phyloP scores from a whole-genome alignment of 2,888 invertebrate genomes.

The Hylaea fasciaria region DNA sequence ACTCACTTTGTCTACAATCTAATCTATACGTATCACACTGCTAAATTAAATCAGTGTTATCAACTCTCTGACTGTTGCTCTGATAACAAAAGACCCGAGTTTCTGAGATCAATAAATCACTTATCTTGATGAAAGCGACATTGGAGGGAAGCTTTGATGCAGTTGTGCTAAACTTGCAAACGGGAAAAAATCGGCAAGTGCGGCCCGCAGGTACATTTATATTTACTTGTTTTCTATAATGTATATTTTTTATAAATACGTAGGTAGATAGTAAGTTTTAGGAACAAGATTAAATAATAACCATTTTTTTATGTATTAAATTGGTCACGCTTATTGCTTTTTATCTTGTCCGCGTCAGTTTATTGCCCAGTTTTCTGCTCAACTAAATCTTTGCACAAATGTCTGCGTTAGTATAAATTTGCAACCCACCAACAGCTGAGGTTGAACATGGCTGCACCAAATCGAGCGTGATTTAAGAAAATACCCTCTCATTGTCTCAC shows the following conservation, averaged over 20 bases:
- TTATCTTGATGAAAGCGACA: slow-evolving; percentile 63
- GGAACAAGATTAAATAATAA: too few relatives aligned
- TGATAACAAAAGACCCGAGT: slow-evolving; percentile 61
- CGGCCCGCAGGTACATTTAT: not conserved
- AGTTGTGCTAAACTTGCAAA: slow-evolving; percentile 1
- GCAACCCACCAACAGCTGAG: not conserved
- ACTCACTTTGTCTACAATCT: too few relatives aligned
- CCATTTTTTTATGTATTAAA: too few relatives aligned
- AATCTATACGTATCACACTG: slow-evolving; percentile 7
- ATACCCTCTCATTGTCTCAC: slow-evolving; percentile 62
- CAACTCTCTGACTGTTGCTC: slow-evolving; percentile 45
- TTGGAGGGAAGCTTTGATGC: slow-evolving; percentile 27
- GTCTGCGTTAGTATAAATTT: too few relatives aligned
- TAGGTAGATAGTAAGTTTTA: too few relatives aligned
- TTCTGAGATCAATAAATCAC: slow-evolving; percentile 66
- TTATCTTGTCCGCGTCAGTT: not conserved
- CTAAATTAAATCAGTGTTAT: slow-evolving; percentile 50
- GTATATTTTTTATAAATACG: too few relatives aligned
- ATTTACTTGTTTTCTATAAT: too few relatives aligned
- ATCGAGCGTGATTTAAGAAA: slow-evolving; percentile 51
- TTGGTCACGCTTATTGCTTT: not conserved
- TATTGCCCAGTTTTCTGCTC: too few relatives aligned
- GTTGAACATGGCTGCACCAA: slow-evolving; percentile 5
- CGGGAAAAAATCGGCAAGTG: not conserved
- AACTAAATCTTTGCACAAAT: too few relatives aligned